Base-by-base conservation (phyloP, 2,888 invertebrate genomes). In the Drosophila kambysellisi region DNA sequence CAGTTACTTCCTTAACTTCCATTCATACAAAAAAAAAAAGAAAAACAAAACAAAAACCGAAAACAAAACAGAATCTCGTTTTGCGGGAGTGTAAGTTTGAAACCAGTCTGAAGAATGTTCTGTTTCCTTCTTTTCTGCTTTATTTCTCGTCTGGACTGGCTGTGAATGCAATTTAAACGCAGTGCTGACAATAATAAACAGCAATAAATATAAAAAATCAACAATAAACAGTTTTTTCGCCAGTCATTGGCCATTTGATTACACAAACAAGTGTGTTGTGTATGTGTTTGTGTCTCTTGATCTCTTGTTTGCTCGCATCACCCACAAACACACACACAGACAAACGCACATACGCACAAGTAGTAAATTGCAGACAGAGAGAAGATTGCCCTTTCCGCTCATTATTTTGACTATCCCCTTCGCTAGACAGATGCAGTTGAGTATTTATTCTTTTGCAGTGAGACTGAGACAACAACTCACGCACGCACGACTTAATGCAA, bases 241-340 rank as follows among this genome's bases (percentile, higher is more conserved):
- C 35, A 54, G 53, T 57, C 70, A 74, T 79, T 81, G 79, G 62
- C 50, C 58, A 57, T 53, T 37, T 39, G 51, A 66, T 58, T 63
- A 39, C 39, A 61, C 43, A 54, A 56, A 54, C 43, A 20, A 43
- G 43, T 43, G 25, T 70, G 66, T 62, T 17, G 15, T 48, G n/a
- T 17, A 43, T 33, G 11, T 70, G 48, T 68, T 64, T 76, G 78
- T 80, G 20, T 25, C 20, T 25, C 20, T 25, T 82, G 80, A 70
- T 81, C 77, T 81, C 81, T 81, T 81, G 66, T 75, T 81, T 52
- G 78, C 57, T 50, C 63, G 64, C 70, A 76, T 65, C 81, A 65
- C 53, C 46, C 57, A 71, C 64, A 35, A 75, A 69, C 76, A 56
- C 67, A 63, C 32, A 53, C 39, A 20, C 51, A 60, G 50, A 46